Evolutionary conservation across 2,113 vertebrate species (phyloP), one percentile per base, ranked within the genome.

Genomic region (Hystrix brachyura): DNA sequence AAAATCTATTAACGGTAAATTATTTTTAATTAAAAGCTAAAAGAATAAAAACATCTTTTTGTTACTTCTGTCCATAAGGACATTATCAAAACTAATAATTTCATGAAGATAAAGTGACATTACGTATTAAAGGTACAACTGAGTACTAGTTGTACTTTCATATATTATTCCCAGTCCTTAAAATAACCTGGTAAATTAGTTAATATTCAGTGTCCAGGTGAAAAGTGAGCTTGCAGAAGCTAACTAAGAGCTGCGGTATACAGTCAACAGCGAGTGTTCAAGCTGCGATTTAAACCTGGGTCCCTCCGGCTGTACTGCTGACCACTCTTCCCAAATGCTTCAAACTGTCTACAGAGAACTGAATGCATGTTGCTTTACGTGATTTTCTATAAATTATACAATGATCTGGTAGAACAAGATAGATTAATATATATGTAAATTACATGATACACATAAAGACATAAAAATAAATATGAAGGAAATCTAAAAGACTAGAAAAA

Each of bases 121-220:
- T 91, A 80, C n/a, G 17, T 87, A 86, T 72, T 78, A 89, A 89
- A 46, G 74, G 15, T 92, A 91, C 23, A 96, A 72, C 25, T 86
- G n/a, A 90, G 43, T 65, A 69, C 12, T 59, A 74, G 57, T 51
- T 82, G 27, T 91, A 9, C 8, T 84, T 93, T 72, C 46, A 86
- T 29, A 46, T 0, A 78, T 72, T 86, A 62, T 71, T 43, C 84
- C 25, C 76, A 79, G 84, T 81, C 81, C 19, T 85, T 81, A 87
- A 80, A 95, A 90, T 87, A 90, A 87, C n/a, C 62, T 93, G 46
- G 27, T 87, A 94, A 57, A 69, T 90, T 90, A 87, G 18, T 85
- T 90, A 87, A 51, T 55, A 90, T 72, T 95, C 76, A 83, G 82
- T 51, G 88, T 83, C 92, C 51, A 81, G 15, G 27, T 11, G 32